Percentiles rank a stretch among this genome's conserved stretches.
These are phyloP conservation scores for Uropetala carovei DNA, from an alignment of 2,888 invertebrate genomes.

Conservation along the genomic window DNA sequence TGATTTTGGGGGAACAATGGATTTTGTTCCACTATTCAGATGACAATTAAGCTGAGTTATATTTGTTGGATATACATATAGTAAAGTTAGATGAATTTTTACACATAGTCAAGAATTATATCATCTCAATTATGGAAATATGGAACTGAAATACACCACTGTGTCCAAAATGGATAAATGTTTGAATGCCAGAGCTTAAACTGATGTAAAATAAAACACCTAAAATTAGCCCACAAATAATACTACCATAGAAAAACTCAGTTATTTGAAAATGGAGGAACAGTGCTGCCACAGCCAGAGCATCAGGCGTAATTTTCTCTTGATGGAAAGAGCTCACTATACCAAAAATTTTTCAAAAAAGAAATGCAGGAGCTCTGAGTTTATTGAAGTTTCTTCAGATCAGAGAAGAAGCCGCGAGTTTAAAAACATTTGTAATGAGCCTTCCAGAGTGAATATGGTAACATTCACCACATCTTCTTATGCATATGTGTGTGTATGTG, in stretches of 20 bases:
- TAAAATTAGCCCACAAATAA: no score
- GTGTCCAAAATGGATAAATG: no score
- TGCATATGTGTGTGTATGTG: slow-evolving; percentile 39
- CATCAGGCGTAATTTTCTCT: neutral
- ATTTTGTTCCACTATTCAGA: no score
- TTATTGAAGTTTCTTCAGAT: neutral
- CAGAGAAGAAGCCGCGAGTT: neutral
- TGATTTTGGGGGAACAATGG: no score
- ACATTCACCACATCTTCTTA: neutral
- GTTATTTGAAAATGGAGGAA: neutral
- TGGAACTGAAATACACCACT: no score
- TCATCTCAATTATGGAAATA: no score
- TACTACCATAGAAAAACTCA: neutral
- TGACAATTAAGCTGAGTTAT: no score
- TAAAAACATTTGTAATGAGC: neutral
- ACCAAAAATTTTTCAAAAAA: neutral
- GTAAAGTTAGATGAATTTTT: no score
- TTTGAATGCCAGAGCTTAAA: no score
- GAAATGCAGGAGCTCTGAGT: neutral
- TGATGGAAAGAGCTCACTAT: neutral
- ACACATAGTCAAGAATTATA: no score
- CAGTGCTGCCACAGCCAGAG: slow-evolving; percentile 7
- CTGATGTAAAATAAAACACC: no score
- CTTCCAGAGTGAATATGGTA: neutral
- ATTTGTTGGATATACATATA: no score